Percentiles rank a stretch among this genome's conserved stretches.
phyloP scores from a whole-genome alignment of 2,888 invertebrate species.

The Diplazon laetatorius region DNA sequence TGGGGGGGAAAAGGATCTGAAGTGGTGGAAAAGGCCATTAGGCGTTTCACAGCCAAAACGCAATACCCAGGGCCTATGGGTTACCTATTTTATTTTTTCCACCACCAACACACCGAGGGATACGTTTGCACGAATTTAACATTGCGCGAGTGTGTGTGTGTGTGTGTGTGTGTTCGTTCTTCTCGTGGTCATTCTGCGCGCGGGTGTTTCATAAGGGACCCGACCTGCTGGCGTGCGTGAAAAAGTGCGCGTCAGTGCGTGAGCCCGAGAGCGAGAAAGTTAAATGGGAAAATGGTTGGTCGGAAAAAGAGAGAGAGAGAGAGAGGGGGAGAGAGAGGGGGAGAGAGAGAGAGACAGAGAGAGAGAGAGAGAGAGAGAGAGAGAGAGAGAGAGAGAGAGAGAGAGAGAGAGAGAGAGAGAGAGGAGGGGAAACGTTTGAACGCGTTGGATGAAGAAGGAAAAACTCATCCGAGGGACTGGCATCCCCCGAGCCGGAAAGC shows the following conservation, averaged over 20 bases:
- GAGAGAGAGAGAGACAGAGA: slow-evolving; percentile 47
- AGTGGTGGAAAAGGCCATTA: slow-evolving; percentile 55
- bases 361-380: slow-evolving; percentile 44
- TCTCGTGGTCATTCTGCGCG: slow-evolving; percentile 41
- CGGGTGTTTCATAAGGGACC: slow-evolving; percentile 50
- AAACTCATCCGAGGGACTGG: slow-evolving; percentile 61
- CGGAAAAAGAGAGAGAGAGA: background rate
- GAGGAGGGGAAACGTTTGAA: too few species aligned
- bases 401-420: slow-evolving; percentile 42
- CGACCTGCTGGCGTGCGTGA: slow-evolving; percentile 50
- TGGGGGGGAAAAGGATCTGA: background rate
- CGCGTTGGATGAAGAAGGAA: too few species aligned
- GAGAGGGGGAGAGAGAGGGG: background rate
- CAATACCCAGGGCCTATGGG: slow-evolving; percentile 34
- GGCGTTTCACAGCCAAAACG: slow-evolving; percentile 18
- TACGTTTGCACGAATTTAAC: too few species aligned
- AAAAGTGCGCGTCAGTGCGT: slow-evolving; percentile 61
- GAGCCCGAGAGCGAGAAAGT: slow-evolving; percentile 22
- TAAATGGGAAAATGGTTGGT: background rate
- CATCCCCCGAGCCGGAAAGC: slow-evolving; percentile 64
- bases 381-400: slow-evolving; percentile 12
- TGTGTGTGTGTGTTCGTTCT: too few species aligned
- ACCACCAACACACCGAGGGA: slow-evolving; percentile 6
- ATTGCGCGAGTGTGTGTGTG: too few species aligned
- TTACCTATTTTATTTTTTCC: slow-evolving; percentile 30